Conservation (phyloP, 2,113 vertebrate species). For the Epinephelus lanceolatus region DNA sequence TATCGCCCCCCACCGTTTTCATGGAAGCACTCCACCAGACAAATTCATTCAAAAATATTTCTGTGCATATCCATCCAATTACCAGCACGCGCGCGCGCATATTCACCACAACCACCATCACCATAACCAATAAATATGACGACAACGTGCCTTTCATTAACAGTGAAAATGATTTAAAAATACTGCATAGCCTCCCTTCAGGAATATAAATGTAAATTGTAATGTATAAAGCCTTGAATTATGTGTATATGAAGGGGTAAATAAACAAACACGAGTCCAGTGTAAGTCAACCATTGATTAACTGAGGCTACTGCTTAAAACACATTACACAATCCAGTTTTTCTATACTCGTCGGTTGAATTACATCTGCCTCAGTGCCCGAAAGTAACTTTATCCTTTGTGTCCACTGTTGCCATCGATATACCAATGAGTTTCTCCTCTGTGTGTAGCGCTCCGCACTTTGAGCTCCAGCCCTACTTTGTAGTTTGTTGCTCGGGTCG, state of each 20-base stretch:
- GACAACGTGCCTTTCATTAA: slow-evolving; percentile 1
- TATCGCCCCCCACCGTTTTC: slow-evolving; percentile 70
- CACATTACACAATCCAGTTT: neutral
- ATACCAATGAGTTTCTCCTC: slow-evolving; percentile 13
- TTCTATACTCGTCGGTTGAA: neutral
- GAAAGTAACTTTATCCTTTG: slow-evolving; percentile 69
- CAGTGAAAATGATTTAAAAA: neutral
- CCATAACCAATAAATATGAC: slow-evolving; percentile 9
- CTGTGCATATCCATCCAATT: slow-evolving; percentile 22
- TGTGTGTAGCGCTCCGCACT: slow-evolving; percentile 45
- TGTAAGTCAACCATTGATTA: neutral
- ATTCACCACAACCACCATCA: neutral
- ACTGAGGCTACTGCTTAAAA: slow-evolving; percentile 10
- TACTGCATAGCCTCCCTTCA: no score
- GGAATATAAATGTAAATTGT: neutral
- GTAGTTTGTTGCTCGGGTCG: slow-evolving; percentile 28
- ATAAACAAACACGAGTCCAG: slow-evolving; percentile 14
- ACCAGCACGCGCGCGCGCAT: neutral
- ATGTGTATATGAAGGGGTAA: neutral
- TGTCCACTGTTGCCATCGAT: slow-evolving; percentile 30
- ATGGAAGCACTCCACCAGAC: slow-evolving; percentile 39
- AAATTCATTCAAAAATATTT: slow-evolving; percentile 67
- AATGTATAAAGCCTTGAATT: neutral
- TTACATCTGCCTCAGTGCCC: neutral
- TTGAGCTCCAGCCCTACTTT: slow-evolving; percentile 46